A percentile compares a stretch with the other conserved stretches of the same genome.
Conservation (phyloP, 2,113 vertebrate genomes). For the Steatornis caripensis region DNA sequence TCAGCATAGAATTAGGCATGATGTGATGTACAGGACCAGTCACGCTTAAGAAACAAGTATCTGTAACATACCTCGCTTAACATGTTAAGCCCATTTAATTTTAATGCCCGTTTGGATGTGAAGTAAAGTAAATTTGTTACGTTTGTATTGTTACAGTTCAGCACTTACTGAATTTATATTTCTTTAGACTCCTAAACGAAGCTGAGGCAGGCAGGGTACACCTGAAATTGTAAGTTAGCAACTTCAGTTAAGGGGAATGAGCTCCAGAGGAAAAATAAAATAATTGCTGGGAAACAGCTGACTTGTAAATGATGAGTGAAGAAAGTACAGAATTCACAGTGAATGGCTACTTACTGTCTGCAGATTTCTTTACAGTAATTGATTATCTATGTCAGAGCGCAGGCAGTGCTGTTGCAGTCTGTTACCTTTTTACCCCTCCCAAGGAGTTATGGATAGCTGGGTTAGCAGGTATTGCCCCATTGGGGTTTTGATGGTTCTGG, state of each 20-base stretch:
- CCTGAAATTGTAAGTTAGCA: not conserved
- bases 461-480: accelerated
- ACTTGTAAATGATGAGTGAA: not conserved
- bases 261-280: not conserved
- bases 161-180: not conserved
- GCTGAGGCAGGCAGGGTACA: not conserved
- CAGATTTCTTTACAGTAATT: not conserved
- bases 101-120: not conserved
- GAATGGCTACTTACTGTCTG: not conserved
- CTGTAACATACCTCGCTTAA: accelerated
- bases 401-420: not conserved
- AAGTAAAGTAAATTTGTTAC: too few relatives aligned
- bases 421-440: not conserved
- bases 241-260: not conserved
- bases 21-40: too few relatives aligned
- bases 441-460: not conserved
- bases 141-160: not conserved
- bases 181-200: not conserved
- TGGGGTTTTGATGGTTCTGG: not conserved
- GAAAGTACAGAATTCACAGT: not conserved
- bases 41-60: accelerated
- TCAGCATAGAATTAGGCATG: not conserved
- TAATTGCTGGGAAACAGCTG: not conserved
- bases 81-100: not conserved
- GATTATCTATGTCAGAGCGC: accelerated